Evolutionary conservation across 1,140 invertebrate species (phyloP).

Genomic region (Acromyrmex echinatior): DNA sequence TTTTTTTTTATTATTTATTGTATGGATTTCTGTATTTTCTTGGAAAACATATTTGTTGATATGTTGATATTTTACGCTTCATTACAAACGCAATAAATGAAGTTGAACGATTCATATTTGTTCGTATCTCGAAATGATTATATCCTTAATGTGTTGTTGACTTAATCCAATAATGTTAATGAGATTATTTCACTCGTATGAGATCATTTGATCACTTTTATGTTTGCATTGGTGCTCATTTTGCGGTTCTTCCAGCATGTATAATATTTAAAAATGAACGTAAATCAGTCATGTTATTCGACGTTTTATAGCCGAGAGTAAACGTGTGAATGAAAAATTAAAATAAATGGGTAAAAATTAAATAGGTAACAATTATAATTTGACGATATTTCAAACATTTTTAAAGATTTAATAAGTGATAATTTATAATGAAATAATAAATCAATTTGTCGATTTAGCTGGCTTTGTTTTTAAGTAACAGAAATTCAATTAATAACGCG

Average conservation of each 20-base stretch:
- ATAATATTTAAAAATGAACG: constrained; percentile 28
- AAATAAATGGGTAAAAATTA: not conserved
- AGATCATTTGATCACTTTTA: constrained; percentile 9
- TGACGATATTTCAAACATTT: not conserved
- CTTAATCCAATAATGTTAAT: constrained; percentile 52
- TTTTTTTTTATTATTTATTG: no score
- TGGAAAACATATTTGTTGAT: not conserved
- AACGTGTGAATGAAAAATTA: not conserved
- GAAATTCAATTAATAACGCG: constrained; percentile 54
- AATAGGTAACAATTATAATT: not conserved
- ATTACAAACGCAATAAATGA: constrained; percentile 32
- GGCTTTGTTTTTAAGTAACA: not conserved
- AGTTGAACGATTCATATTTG: constrained; percentile 3
- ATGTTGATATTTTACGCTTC: constrained; percentile 17
- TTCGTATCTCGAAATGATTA: constrained; percentile 18
- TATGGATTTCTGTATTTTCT: not conserved
- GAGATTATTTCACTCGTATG: constrained; percentile 13
- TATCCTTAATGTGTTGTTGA: constrained; percentile 34
- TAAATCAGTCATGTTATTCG: constrained; percentile 11
- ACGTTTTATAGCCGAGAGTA: not conserved
- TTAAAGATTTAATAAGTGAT: not conserved
- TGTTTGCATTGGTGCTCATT: not conserved
- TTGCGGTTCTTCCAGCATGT: not conserved
- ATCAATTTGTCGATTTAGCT: constrained; percentile 1
- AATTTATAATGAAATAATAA: constrained; percentile 15